A percentile compares a stretch with the other conserved stretches of the same genome.
These are phyloP conservation scores for Tangara arthus DNA, from an alignment of 2,797 vertebrate species.

Conservation along the genomic window DNA sequence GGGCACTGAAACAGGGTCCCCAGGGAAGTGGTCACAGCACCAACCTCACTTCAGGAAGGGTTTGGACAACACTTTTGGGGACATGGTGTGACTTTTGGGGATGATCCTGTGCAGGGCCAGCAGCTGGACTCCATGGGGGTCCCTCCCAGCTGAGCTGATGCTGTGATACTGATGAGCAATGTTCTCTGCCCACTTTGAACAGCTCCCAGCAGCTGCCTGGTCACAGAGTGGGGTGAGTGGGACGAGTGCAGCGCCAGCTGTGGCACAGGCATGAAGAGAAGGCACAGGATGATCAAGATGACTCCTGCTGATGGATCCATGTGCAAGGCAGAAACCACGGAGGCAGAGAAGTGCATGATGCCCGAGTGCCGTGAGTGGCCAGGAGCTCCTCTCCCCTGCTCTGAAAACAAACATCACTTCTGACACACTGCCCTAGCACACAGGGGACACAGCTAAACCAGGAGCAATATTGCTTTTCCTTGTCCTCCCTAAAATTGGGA, in stretches of 20 bases:
- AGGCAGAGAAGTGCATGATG: slow-evolving; percentile 99
- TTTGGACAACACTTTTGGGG: neutral
- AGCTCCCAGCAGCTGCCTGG: slow-evolving; percentile 95
- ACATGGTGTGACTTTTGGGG: neutral
- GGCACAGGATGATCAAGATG: slow-evolving; percentile 96
- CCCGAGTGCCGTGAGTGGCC: slow-evolving; percentile 93
- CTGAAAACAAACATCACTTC: neutral
- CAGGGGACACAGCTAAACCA: neutral
- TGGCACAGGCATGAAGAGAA: slow-evolving; percentile 90
- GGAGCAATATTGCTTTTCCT: neutral
- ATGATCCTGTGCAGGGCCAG: neutral
- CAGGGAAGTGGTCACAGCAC: neutral
- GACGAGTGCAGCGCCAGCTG: slow-evolving; percentile 96
- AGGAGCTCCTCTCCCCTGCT: neutral
- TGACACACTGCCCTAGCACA: neutral
- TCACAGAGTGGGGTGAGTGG: slow-evolving; percentile 98
- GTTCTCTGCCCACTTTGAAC: neutral
- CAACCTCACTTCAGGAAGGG: rapidly evolving
- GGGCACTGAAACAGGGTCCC: neutral
- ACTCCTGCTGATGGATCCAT: slow-evolving; percentile 91
- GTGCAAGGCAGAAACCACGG: slow-evolving; percentile 89
- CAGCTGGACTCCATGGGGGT: neutral
- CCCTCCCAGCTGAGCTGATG: neutral
- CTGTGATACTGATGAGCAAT: neutral
- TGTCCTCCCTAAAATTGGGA: neutral